These are phyloP conservation scores for Ceratina japonica DNA, from an alignment of 1,140 invertebrate species.

Conservation along the genomic window DNA sequence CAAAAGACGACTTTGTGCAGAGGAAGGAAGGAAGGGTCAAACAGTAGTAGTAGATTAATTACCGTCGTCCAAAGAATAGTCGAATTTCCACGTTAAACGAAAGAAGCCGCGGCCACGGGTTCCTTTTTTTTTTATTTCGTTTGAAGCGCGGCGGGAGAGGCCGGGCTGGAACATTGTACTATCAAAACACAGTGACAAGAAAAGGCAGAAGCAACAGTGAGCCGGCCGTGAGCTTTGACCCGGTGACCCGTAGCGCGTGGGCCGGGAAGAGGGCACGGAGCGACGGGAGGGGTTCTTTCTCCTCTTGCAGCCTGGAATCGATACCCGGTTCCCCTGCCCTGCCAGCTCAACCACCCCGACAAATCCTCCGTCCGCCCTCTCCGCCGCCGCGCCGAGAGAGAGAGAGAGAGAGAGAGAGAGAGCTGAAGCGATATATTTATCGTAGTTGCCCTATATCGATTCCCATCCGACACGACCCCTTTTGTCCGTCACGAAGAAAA, in stretches of 20 bases:
- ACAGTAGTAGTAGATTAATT: too few relatives aligned
- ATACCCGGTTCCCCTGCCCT: constrained; percentile 73
- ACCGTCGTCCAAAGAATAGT: too few relatives aligned
- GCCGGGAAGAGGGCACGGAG: constrained; percentile 51
- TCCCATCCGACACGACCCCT: constrained; percentile 43
- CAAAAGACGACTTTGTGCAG: too few relatives aligned
- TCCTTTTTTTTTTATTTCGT: background rate
- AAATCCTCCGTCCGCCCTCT: constrained; percentile 46
- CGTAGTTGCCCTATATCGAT: constrained; percentile 48
- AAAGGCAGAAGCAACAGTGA: constrained; percentile 74
- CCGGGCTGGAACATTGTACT: constrained; percentile 5
- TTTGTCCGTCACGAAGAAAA: constrained; percentile 35
- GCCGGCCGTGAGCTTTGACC: constrained; percentile 78
- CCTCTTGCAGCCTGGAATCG: constrained; percentile 73
- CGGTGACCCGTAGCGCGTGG: constrained; percentile 75
- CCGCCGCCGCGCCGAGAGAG: constrained; percentile 25
- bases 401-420: too few relatives aligned
- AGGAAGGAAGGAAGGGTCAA: too few relatives aligned
- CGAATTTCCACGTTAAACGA: background rate
- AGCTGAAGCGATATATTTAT: too few relatives aligned
- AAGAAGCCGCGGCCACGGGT: background rate
- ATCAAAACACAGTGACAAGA: constrained; percentile 28
- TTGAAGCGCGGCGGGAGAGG: background rate
- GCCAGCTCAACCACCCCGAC: constrained; percentile 65
- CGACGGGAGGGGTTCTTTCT: constrained; percentile 56